A percentile compares a stretch with the other conserved stretches of the same genome.
Conservation (phyloP, 1,140 invertebrate species). For the Melanaphis sacchari region DNA sequence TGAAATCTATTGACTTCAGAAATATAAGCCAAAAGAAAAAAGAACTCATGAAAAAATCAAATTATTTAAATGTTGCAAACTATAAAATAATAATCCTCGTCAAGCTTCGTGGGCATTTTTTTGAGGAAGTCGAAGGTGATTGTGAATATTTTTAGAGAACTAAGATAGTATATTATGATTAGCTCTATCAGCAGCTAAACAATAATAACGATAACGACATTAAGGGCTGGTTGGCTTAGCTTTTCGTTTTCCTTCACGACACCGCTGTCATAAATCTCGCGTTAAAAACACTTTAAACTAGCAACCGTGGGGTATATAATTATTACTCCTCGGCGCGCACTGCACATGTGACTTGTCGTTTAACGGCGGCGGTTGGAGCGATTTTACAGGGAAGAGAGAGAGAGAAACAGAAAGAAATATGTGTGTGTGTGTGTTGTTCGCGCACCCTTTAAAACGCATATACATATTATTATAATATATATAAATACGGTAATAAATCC, state of each 20-base stretch:
- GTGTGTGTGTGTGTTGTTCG: background rate
- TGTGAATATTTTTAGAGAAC: background rate
- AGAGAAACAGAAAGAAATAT: background rate
- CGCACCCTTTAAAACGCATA: slow-evolving; percentile 3
- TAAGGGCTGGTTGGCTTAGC: background rate
- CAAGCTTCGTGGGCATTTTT: background rate
- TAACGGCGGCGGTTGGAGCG: background rate
- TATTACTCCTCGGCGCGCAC: background rate
- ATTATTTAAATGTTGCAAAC: too few species aligned
- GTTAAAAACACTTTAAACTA: slow-evolving; percentile 35
- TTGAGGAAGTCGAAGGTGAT: background rate
- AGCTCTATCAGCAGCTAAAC: background rate
- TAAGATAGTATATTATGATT: background rate
- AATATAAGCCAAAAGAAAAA: background rate
- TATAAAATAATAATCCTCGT: too few species aligned
- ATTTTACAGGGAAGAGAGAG: too few species aligned
- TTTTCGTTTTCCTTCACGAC: background rate
- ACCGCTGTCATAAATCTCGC: slow-evolving; percentile 4
- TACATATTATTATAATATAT: background rate
- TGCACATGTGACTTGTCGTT: slow-evolving; percentile 29
- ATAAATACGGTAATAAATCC: slow-evolving; percentile 29
- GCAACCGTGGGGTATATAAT: background rate
- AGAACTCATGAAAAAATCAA: too few species aligned
- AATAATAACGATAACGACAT: slow-evolving; percentile 1
- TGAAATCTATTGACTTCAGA: background rate